Conservation (phyloP, 2,113 vertebrate species). For the Dicrurus megarhynchus region DNA sequence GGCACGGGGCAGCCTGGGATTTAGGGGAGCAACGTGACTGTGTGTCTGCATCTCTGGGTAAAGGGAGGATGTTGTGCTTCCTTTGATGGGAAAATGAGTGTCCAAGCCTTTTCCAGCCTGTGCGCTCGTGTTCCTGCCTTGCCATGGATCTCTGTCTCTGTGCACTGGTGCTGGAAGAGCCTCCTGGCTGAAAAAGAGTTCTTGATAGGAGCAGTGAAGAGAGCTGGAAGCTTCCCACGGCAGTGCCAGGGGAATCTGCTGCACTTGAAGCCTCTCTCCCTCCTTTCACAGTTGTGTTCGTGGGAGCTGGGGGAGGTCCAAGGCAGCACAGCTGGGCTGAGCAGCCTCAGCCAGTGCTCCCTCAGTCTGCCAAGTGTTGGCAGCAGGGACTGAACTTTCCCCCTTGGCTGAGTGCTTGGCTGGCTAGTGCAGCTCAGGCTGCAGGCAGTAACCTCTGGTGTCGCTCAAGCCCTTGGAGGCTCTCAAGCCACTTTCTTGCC, state of each 20-base stretch:
- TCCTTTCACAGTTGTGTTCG: not conserved
- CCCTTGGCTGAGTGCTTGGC: not conserved
- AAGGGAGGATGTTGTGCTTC: not conserved
- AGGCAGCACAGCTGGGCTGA: not conserved
- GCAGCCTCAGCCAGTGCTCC: not conserved
- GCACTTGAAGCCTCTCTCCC: not conserved
- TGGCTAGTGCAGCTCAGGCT: not conserved
- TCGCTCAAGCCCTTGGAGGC: not conserved
- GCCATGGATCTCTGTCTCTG: not conserved
- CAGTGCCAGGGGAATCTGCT: not conserved
- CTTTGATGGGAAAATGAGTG: not conserved
- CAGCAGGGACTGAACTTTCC: not conserved
- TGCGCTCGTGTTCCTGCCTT: not conserved
- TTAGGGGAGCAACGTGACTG: not conserved
- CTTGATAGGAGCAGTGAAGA: not conserved
- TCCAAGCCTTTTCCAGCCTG: not conserved
- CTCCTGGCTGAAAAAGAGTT: not conserved
- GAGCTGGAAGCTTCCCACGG: not conserved
- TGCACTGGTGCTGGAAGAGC: not conserved
- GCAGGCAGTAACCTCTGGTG: not conserved
- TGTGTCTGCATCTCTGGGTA: not conserved
- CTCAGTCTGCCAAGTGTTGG: not conserved
- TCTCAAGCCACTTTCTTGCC: not conserved
- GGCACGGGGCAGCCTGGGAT: not conserved
- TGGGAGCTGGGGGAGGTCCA: not conserved